These are phyloP conservation scores for Ophion ventricosus DNA, from an alignment of 2,888 invertebrate genomes.

Conservation along the genomic window DNA sequence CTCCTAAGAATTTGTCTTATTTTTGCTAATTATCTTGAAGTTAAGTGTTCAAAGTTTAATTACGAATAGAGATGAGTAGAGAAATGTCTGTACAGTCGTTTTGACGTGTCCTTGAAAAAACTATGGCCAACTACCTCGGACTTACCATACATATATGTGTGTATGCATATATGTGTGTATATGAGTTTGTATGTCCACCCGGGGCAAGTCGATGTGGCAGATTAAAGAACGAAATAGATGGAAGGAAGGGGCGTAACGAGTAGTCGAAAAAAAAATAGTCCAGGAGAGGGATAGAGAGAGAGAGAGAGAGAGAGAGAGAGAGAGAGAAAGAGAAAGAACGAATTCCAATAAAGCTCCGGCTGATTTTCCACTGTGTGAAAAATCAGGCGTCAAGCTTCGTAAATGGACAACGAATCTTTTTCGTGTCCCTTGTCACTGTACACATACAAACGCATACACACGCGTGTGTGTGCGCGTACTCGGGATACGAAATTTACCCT, in stretches of 20 bases:
- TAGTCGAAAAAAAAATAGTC: constrained; percentile 11
- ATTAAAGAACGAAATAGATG: constrained; percentile 23
- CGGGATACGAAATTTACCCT: background rate
- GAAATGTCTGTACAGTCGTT: too few species aligned
- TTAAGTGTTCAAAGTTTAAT: too few species aligned
- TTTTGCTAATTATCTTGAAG: too few species aligned
- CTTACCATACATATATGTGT: too few species aligned
- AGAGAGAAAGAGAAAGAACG: constrained; percentile 24
- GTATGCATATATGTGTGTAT: constrained; percentile 25
- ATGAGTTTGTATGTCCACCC: too few species aligned
- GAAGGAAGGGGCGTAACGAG: constrained; percentile 18
- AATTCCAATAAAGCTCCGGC: constrained; percentile 59
- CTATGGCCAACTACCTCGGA: too few species aligned
- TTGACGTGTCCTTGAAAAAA: too few species aligned
- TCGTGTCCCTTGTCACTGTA: constrained; percentile 40
- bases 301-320: too few species aligned
- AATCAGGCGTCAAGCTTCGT: constrained; percentile 59
- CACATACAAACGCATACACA: constrained; percentile 29
- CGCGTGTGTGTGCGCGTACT: constrained; percentile 20
- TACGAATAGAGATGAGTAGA: too few species aligned
- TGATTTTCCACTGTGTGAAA: constrained; percentile 61
- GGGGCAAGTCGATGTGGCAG: constrained; percentile 20
- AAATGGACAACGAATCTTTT: constrained; percentile 45
- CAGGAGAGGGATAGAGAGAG: background rate
- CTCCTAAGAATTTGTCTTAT: too few species aligned